Conservation (phyloP, 2,888 invertebrate species). For the Ichneumoninae sp. region DNA sequence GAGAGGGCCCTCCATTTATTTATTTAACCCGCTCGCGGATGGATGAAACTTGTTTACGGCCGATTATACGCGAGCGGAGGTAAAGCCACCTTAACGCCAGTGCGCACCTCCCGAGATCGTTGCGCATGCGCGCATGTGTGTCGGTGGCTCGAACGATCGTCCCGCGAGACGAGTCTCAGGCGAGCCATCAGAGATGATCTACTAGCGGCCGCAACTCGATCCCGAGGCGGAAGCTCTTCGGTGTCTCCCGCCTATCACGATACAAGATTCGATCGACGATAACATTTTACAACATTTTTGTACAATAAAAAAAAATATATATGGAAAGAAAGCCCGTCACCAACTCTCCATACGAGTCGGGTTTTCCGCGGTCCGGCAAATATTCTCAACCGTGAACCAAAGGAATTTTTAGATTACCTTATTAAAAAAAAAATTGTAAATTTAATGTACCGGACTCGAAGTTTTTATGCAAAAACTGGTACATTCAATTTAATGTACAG, state of each 20-base stretch:
- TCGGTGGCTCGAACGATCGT: not conserved
- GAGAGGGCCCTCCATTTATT: constrained; percentile 77
- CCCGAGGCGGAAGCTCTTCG: constrained; percentile 21
- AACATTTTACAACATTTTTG: not conserved
- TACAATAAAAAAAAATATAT: not conserved
- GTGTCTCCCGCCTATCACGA: constrained; percentile 16
- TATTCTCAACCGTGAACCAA: not conserved
- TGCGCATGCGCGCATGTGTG: not conserved
- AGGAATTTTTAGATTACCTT: not conserved
- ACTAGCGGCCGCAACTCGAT: constrained; percentile 4
- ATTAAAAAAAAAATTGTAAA: too few species aligned
- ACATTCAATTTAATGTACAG: too few species aligned
- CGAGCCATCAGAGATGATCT: constrained; percentile 10
- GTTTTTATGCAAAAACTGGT: too few species aligned
- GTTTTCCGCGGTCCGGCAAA: not conserved
- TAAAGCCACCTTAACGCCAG: constrained; percentile 8
- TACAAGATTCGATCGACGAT: constrained; percentile 20
- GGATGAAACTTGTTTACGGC: constrained; percentile 82
- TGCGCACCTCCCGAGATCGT: not conserved
- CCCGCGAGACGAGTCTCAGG: constrained; percentile 12
- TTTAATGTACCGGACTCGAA: too few species aligned
- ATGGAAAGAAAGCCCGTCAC: not conserved
- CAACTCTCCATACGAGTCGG: not conserved
- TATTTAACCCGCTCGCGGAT: constrained; percentile 80
- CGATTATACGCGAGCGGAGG: constrained; percentile 43